Conservation (phyloP, 2,797 vertebrate species). For the Gymnocypris eckloni region DNA sequence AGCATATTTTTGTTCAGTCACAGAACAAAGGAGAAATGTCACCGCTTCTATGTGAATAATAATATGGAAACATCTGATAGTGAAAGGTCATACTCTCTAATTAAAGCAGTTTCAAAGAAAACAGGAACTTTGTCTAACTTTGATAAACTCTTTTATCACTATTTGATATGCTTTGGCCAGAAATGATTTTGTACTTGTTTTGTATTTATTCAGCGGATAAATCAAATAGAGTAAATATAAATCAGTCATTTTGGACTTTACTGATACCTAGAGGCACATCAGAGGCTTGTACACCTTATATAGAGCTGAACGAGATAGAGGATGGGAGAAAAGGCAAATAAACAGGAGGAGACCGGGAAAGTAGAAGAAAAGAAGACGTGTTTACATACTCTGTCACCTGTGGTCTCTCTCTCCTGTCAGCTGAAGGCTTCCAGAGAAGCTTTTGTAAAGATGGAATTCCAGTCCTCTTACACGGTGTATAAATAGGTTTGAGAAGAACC, state of each 20-base stretch:
- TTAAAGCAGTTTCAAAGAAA: constrained; percentile 37
- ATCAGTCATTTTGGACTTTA: background rate
- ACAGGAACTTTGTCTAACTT: background rate
- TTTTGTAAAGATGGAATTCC: constrained; percentile 43
- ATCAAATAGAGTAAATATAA: background rate
- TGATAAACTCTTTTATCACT: background rate
- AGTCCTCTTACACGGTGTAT: constrained; percentile 41
- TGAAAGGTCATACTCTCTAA: constrained; percentile 36
- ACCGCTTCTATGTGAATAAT: constrained; percentile 28
- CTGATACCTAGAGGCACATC: background rate
- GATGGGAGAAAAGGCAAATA: background rate
- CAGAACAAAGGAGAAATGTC: constrained; percentile 1
- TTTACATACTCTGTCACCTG: constrained; percentile 70
- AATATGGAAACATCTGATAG: constrained; percentile 14
- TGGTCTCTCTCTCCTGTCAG: constrained; percentile 40
- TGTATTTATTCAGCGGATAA: background rate
- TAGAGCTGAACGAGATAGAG: constrained; percentile 41
- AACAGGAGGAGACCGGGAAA: background rate
- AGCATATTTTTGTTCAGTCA: constrained; percentile 8
- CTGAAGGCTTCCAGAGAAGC: constrained; percentile 68
- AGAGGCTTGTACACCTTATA: constrained; percentile 51
- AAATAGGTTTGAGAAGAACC: constrained; percentile 50
- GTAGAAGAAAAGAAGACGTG: constrained; percentile 49
- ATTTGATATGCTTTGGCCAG: background rate
- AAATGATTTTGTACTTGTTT: background rate